Evolutionary conservation across 2,797 vertebrate genomes (phyloP).

Genomic region (Urocyon cinereoargenteus): DNA sequence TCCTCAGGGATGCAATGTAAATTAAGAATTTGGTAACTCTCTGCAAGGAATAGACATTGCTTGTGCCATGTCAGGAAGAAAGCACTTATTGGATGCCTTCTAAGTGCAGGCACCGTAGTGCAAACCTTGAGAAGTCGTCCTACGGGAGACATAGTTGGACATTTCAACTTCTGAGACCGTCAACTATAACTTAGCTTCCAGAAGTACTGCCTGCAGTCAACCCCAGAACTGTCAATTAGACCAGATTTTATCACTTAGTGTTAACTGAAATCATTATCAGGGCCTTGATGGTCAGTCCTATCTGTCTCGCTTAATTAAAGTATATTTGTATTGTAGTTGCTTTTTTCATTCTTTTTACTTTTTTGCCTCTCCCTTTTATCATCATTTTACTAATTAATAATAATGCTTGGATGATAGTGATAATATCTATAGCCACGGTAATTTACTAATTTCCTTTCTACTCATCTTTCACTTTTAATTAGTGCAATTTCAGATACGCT

Average conservation of each 20-base stretch:
- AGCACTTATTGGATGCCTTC: background rate
- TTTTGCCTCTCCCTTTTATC: background rate
- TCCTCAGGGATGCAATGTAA: fast-evolving
- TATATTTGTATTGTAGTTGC: background rate
- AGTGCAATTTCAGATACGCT: constrained; percentile 38
- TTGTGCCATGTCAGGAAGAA: background rate
- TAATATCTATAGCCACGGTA: background rate
- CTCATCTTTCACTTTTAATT: constrained; percentile 65
- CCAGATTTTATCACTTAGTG: background rate
- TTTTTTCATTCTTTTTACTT: background rate
- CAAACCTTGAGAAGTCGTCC: background rate
- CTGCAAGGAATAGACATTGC: background rate
- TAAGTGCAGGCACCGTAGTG: background rate
- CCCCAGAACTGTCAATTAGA: background rate
- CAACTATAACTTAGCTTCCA: background rate
- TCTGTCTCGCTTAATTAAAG: background rate
- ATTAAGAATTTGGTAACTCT: background rate
- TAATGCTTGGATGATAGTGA: background rate
- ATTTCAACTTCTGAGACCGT: background rate
- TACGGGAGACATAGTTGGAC: background rate
- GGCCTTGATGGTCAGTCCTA: background rate
- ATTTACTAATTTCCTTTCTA: constrained; percentile 48
- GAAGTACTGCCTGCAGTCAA: background rate
- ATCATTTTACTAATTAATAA: constrained; percentile 59
- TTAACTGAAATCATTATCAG: background rate